Evolutionary conservation across 2,888 invertebrate species (phyloP), one percentile per base, ranked within the genome.

Genomic region (Scaptomyza parva): DNA sequence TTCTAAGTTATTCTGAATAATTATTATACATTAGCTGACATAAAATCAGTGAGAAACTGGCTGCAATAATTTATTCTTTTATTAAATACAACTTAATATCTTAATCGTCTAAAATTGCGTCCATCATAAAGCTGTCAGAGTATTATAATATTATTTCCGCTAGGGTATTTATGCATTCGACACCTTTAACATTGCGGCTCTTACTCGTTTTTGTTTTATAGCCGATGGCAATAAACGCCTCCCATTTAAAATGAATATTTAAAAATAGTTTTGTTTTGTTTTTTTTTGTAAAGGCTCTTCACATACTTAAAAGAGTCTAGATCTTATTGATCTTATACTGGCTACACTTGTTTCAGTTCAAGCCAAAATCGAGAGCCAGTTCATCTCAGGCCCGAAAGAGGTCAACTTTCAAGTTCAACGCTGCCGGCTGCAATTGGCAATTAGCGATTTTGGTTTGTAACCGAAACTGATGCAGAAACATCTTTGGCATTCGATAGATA

Each of bases 401-500:
- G 81, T 72, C 84, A 72, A 47, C 17, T 9, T 17, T 17, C 61
- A 70, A 30, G 50, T 45, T 60, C 51, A 44, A 41, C 33, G 77
- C 73, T 62, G 55, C 40, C 30, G 86, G 72, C 73, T 73, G 70
- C 70, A 85, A 76, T 71, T 76, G 73, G 64, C 80, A 68, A 83
- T 86, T 83, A 83, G 64, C 55, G 40, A 66, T 59, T 17, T 70
- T 66, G 35, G 41, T 65, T 68, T 78, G 70, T 63, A 70, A 78
- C 43, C 55, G 58, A 77, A 51, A 47, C 55, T 55, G 45, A 44
- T 28, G 18, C 33, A 14, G 14, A 33, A 33, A 33, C 30, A 17
- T 37, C 37, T 14, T 20, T 35, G 22, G 35, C 9, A 30, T 12
- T 28, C 26, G 47, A 4, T 28, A 14, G n/a, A 11, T 24, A 48